Evolutionary conservation across 1,140 invertebrate genomes (phyloP), one percentile per base, ranked within the genome.

Genomic region (Melitaea cinxia): DNA sequence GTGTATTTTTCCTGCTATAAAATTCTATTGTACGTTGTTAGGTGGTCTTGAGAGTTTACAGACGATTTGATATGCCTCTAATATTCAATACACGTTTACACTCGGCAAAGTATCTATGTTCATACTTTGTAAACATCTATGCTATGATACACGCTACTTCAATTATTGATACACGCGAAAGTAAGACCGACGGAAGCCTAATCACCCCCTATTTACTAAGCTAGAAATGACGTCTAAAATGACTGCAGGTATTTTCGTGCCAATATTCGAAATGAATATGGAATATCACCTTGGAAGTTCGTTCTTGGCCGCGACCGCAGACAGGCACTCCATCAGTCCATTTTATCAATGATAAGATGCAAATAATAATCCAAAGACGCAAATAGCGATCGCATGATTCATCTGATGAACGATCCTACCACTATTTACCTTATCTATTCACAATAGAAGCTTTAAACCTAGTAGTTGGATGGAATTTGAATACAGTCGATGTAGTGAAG

Each of bases 371-470:
- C 60, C 56, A 55, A 52, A 15, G 15, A 15, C 60, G 50, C 54
- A 58, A 64, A 58, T 53, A 49, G 59, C 71, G 59, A 75, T 55
- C 68, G 69, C 67, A 70, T 77, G 75, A 75, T 75, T 70, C 61
- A 49, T 52, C 68, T 64, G 66, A 73, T 75, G 56, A 71, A 55
- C 68, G 66, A 70, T 73, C 68, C 75, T 65, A 58, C 69, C 70
- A 58, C 69, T 68, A 85, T 82, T 83, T 80, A 85, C 83, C 81
- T 84, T 84, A 84, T 85, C 83, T 82, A 84, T 85, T 83, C 77
- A 81, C 70, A 72, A 70, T 73, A 68, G 65, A 53, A 69, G 73
- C 68, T 78, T n/a, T 70, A 71, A 64, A 77, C 53, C 65, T 64
- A 50, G 55, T 69, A 72, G 76, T 73, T 77, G 73, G 70, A 75